Evolutionary conservation across 2,797 vertebrate species (phyloP).

Genomic region (Falco naumanni): DNA sequence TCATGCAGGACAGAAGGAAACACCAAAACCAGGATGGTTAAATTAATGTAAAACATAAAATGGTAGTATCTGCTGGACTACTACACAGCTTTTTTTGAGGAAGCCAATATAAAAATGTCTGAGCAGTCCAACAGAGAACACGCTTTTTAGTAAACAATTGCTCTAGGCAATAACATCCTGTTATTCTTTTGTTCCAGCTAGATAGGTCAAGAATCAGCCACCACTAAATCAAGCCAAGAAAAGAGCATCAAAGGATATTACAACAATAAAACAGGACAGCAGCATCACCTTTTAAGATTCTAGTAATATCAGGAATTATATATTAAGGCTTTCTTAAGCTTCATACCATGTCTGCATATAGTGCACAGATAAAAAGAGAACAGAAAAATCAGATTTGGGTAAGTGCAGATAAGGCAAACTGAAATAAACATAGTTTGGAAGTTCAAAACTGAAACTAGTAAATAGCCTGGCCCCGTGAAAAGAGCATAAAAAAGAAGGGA

Average conservation of each 20-base stretch:
- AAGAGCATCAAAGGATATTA: not conserved
- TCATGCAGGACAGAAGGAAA: not conserved
- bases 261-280: not conserved
- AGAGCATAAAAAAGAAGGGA: not conserved
- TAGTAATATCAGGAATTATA: not conserved
- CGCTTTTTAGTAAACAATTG: slow-evolving; percentile 2
- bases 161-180: slow-evolving; percentile 53
- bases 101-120: not conserved
- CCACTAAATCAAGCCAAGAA: not conserved
- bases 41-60: not conserved
- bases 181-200: slow-evolving; percentile 35
- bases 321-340: not conserved
- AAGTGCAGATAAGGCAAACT: not conserved
- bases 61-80: not conserved
- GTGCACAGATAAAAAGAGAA: not conserved
- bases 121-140: not conserved
- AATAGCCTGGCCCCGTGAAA: not conserved
- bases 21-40: not conserved
- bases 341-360: not conserved
- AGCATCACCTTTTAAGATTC: not conserved
- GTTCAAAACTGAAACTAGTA: not conserved
- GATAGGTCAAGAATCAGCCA: slow-evolving; percentile 29
- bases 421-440: not conserved
- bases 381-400: not conserved
- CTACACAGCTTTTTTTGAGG: not conserved